Evolutionary conservation across 2,888 invertebrate genomes (phyloP), one percentile per base, ranked within the genome.

Genomic region (Agrotis exclamationis): DNA sequence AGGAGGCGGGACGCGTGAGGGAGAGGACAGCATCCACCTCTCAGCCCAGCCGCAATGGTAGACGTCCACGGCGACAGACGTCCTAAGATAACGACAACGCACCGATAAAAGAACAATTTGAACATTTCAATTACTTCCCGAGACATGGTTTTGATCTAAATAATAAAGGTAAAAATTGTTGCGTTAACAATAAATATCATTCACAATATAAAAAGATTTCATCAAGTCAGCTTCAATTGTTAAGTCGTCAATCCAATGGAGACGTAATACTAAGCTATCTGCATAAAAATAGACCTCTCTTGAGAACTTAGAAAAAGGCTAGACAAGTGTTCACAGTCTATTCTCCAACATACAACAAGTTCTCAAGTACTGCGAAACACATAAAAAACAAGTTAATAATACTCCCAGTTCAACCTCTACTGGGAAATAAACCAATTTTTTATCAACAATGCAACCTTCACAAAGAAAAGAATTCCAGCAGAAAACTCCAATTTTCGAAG

Each of bases 401-500:
- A 54, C 65, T 53, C 22, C 33, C 39, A 58, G 11, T 56, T 28
- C 53, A 0, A 24, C n/a, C 56, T 64, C 66, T 47, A 39, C 39
- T 11, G 64, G 54, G 73, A 77, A 72, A 68, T 81, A 79, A 77
- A 72, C 63, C 56, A 63, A 22, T 66, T 81, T 80, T 82, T 73
- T 70, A 70, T 54, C 51, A 59, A 73, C 75, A 78, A 78, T 78
- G 78, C 78, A 77, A 71, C 82, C 56, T 47, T 33, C 3, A 51
- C 71, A 69, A 67, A 67, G 70, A 72, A 80, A 74, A 73, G 60
- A 63, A 74, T 73, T 63, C 62, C 68, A 45, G 63, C 66, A 62
- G 60, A 84, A 74, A 84, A 75, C 53, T 81, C 70, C 72, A 75
- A 77, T 71, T 80, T 84, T 78, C 72, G 68, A 78, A 84, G 72